Evolutionary conservation across 23 tunicate genomes (phyloP).

Genomic region (Styela plicata): DNA sequence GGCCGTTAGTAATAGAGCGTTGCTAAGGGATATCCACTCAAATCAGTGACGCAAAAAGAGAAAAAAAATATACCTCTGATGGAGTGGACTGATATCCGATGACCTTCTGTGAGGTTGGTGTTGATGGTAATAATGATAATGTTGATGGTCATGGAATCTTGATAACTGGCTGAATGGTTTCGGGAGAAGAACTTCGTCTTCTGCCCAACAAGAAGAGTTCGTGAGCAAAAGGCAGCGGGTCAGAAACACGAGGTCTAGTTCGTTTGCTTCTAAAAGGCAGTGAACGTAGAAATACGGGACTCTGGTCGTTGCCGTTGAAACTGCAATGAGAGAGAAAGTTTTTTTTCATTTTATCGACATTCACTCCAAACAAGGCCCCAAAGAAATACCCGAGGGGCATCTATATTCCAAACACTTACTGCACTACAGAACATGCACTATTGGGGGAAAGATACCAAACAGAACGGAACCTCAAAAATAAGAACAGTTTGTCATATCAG

Average conservation of each 20-base stretch:
- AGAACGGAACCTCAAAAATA: too few species aligned
- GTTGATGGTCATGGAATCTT: slow-evolving; percentile 21
- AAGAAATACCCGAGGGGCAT: too few species aligned
- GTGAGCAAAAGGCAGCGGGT: slow-evolving; percentile 15
- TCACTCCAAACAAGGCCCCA: too few species aligned
- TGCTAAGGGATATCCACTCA: too few species aligned
- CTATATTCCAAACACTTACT: too few species aligned
- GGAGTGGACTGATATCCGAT: slow-evolving; percentile 73
- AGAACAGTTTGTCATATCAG: too few species aligned
- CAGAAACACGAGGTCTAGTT: slow-evolving; percentile 23
- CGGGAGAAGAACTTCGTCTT: slow-evolving; percentile 30
- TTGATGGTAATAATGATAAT: neutral
- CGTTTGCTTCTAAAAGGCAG: neutral
- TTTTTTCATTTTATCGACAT: too few species aligned
- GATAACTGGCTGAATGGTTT: slow-evolving; percentile 22
- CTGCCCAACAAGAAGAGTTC: slow-evolving; percentile 21
- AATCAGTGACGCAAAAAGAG: too few species aligned
- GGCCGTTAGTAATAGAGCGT: too few species aligned
- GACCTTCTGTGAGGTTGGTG: slow-evolving; percentile 37
- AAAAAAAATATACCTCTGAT: slow-evolving; percentile 42
- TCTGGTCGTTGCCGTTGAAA: slow-evolving; percentile 21
- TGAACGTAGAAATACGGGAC: slow-evolving; percentile 15
- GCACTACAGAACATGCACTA: too few species aligned
- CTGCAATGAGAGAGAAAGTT: too few species aligned
- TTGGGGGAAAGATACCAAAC: too few species aligned